Evolutionary conservation across 30 jellyfish, hydroid and myxozoan species (phyloP).

Genomic region (Pelagia noctiluca): DNA sequence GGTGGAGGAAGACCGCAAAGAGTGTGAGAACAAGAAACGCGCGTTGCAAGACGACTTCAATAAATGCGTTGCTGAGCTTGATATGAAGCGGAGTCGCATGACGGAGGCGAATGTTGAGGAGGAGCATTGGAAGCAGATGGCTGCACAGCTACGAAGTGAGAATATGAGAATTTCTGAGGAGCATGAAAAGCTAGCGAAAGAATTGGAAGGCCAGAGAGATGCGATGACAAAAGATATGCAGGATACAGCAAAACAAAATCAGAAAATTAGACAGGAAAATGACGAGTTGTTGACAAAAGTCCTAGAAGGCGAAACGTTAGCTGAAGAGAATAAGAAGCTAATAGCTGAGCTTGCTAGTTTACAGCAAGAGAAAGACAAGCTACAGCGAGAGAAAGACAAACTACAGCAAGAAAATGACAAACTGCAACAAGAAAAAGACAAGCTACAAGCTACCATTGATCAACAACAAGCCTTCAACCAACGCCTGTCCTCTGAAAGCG

Average conservation of each 20-base stretch:
- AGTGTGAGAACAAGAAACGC: slow-evolving; percentile 26
- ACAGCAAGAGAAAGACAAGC: slow-evolving; percentile 28
- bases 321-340: slow-evolving; percentile 35
- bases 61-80: slow-evolving; percentile 54
- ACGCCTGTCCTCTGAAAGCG: slow-evolving; percentile 25
- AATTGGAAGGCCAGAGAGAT: not conserved
- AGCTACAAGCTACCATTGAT: slow-evolving; percentile 10
- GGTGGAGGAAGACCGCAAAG: slow-evolving; percentile 58
- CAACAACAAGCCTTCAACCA: slow-evolving; percentile 27
- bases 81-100: slow-evolving; percentile 13
- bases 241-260: not conserved
- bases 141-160: not conserved
- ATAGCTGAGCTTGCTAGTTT: slow-evolving; percentile 28
- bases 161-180: not conserved
- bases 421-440: slow-evolving; percentile 23
- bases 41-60: slow-evolving; percentile 62
- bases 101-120: slow-evolving; percentile 43
- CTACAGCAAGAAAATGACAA: slow-evolving; percentile 30
- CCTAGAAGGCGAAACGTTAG: slow-evolving; percentile 25
- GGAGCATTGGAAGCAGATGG: slow-evolving; percentile 53
- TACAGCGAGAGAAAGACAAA: slow-evolving; percentile 29
- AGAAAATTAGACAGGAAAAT: slow-evolving; percentile 1
- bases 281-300: slow-evolving; percentile 45
- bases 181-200: slow-evolving; percentile 3
- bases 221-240: not conserved